Evolutionary conservation across 2,113 vertebrate genomes (phyloP), one percentile per base, ranked within the genome.

Genomic region (Amblyornis subalaris): DNA sequence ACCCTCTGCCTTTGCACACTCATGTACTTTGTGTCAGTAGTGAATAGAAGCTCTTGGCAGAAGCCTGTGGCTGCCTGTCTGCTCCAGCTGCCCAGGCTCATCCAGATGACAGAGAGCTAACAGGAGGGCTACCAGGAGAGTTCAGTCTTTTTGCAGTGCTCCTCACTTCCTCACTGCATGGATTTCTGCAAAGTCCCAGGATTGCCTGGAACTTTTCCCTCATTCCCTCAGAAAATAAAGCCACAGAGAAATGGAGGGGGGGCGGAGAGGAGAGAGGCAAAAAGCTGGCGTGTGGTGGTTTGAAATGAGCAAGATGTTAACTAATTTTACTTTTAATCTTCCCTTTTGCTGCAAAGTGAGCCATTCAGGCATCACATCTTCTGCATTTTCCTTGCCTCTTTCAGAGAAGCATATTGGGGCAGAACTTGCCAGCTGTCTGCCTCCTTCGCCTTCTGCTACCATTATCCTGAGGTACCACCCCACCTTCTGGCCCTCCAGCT

Each of bases 331-430:
- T 99, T 99, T 97, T 98, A 98, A 98, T 99, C 98, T 98, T 98
- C 97, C 97, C 97, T 98, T 97, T 98, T 97, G 97, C 98, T 97
- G 97, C 98, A 95, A 98, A 99, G 98, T 98, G 98, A 98, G 98
- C 98, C 98, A 97, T 98, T 98, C 98, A 98, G 98, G 98, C 98
- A 97, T 97, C 94, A 97, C 98, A 97, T 99, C 99, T 99, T 98
- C 98, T 98, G 98, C 99, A 99, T 98, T 99, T 98, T 99, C 99
- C 98, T 99, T 98, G 98, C 98, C 98, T 99, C 99, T 99, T 99
- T 99, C 98, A 98, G 98, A 98, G 98, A 99, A 99, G 98, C 99
- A 99, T 99, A 99, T 99, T 99, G 99, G 99, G 98, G 98, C 99
- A 99, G 98, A 98, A 98, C 98, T 98, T 97, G 99, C 99, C 99